Evolutionary conservation across 2,888 invertebrate species (phyloP).

Genomic region (Noctua janthina): DNA sequence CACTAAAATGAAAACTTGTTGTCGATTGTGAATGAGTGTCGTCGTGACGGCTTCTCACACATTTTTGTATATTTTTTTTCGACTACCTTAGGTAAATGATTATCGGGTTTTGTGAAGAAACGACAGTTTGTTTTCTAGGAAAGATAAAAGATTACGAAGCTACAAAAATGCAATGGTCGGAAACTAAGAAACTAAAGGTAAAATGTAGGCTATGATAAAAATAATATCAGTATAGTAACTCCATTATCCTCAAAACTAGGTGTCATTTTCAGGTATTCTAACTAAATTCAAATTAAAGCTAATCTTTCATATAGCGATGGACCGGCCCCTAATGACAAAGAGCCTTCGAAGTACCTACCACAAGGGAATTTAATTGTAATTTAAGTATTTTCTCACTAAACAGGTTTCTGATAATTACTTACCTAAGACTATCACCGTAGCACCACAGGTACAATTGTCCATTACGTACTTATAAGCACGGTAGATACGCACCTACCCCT

Average conservation of each 20-base stretch:
- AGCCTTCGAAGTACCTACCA: background rate
- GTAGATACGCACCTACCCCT: background rate
- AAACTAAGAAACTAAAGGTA: background rate
- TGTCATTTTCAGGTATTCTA: background rate
- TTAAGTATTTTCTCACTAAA: background rate
- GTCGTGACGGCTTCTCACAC: conserved; percentile 8
- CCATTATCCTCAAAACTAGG: background rate
- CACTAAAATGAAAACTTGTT: conserved; percentile 53
- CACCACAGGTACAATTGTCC: background rate
- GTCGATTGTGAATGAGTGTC: conserved; percentile 34
- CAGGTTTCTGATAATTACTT: background rate
- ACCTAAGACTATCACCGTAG: background rate
- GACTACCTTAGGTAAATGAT: background rate
- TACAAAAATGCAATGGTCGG: background rate
- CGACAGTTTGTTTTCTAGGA: background rate
- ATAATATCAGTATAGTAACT: background rate
- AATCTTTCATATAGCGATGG: background rate
- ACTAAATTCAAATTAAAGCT: background rate
- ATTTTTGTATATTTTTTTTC: conserved; percentile 24
- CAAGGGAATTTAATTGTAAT: background rate
- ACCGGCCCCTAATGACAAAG: too few relatives aligned
- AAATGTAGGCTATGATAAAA: background rate
- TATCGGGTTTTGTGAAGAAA: background rate
- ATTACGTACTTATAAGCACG: background rate
- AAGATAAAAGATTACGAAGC: background rate